Conservation (phyloP, 2,113 vertebrate genomes). For the Galeopterus variegatus region DNA sequence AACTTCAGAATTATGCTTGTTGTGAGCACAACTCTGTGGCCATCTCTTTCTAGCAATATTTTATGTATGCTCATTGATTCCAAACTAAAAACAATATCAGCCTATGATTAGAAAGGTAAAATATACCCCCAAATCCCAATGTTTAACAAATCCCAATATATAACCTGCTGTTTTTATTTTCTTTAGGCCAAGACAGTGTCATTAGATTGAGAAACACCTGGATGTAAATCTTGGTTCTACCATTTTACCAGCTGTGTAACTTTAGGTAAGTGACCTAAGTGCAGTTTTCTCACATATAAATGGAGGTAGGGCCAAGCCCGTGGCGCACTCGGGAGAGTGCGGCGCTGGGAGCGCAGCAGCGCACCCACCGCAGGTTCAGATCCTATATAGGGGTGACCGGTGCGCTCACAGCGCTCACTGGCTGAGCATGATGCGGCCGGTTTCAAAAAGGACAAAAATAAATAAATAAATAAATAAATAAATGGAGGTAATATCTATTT, state of each 20-base stretch:
- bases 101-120: conserved; percentile 36
- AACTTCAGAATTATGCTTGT: conserved; percentile 46
- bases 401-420: too few relatives aligned
- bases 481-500: conserved; percentile 17
- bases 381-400: too few relatives aligned
- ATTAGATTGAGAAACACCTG: conserved; percentile 45
- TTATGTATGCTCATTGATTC: conserved; percentile 4
- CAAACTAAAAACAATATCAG: conserved; percentile 26
- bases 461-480: too few relatives aligned
- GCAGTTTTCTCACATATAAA: background rate
- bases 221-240: background rate
- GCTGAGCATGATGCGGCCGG: too few relatives aligned
- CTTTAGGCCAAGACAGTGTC: background rate
- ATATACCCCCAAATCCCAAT: background rate
- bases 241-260: background rate
- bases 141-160: background rate
- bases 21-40: background rate
- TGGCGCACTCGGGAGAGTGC: too few relatives aligned
- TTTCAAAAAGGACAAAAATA: too few relatives aligned
- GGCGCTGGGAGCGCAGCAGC: too few relatives aligned
- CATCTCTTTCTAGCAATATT: background rate
- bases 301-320: too few relatives aligned
- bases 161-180: background rate
- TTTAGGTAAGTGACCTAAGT: conserved; percentile 3
- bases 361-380: too few relatives aligned